phyloP scores from a whole-genome alignment of 2,888 invertebrate species.

The Elgonia sp. region DNA sequence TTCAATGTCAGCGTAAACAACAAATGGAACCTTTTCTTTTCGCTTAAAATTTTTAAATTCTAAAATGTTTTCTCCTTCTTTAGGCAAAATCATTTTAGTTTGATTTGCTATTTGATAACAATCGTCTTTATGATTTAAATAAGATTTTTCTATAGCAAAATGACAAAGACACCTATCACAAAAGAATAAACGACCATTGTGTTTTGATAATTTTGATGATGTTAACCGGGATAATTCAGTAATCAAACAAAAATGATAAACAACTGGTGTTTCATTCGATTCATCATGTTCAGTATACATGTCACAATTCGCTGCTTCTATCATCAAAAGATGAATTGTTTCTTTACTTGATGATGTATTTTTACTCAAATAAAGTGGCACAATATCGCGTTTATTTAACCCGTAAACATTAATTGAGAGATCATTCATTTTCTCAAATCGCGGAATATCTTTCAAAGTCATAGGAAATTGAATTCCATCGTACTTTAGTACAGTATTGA shows the following conservation, averaged over 20 bases:
- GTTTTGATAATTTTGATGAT: conserved; percentile 3
- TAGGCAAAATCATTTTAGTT: conserved; percentile 23
- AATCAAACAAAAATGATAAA: conserved; percentile 25
- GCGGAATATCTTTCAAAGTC: conserved; percentile 2
- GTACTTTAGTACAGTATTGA: conserved; percentile 67
- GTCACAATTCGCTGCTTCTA: conserved; percentile 3
- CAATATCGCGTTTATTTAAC: conserved; percentile 58
- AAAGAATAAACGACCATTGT: conserved; percentile 23
- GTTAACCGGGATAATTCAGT: conserved; percentile 9
- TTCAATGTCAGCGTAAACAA: conserved; percentile 62
- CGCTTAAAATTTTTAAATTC: conserved; percentile 13
- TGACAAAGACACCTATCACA: conserved; percentile 19
- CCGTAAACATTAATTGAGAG: conserved; percentile 74
- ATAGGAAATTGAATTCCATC: conserved; percentile 73
- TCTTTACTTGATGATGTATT: conserved; percentile 13
- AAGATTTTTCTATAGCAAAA: conserved; percentile 16
- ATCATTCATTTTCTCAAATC: conserved; percentile 69
- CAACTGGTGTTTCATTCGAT: background rate
- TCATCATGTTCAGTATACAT: background rate
- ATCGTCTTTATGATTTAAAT: conserved; percentile 22
- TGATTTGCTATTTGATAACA: conserved; percentile 11
- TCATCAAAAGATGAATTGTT: conserved; percentile 34
- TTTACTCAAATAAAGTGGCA: conserved; percentile 60
- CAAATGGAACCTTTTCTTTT: conserved; percentile 51
- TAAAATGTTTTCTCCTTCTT: conserved; percentile 16